Conservation (phyloP, 1,140 invertebrate genomes). For the Sitobion miscanthi region DNA sequence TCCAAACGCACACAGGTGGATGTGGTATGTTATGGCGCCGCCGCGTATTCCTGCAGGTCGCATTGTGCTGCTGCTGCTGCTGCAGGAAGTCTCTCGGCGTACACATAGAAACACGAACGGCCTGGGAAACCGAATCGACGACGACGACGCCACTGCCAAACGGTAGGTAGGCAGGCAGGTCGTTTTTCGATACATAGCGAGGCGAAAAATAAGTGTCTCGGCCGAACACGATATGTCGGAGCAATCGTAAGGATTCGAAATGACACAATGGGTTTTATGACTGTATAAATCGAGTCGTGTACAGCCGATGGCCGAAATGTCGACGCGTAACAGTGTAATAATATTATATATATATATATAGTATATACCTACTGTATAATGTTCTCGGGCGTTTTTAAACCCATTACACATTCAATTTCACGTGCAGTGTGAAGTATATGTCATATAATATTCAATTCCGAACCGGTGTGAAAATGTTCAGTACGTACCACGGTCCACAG, state of each 20-base stretch:
- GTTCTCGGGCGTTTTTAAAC: not conserved
- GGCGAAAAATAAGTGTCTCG: slow-evolving; percentile 22
- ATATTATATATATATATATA: not conserved
- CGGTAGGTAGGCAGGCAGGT: not conserved
- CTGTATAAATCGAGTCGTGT: slow-evolving; percentile 8
- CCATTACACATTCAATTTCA: slow-evolving; percentile 19
- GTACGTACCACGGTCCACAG: not conserved
- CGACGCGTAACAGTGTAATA: not conserved
- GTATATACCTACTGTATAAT: not conserved
- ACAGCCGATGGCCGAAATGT: not conserved
- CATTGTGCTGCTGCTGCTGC: not conserved
- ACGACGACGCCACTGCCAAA: not conserved
- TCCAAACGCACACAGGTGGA: slow-evolving; percentile 19
- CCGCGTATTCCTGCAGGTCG: not conserved
- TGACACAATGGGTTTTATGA: slow-evolving; percentile 37
- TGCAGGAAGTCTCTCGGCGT: slow-evolving; percentile 12
- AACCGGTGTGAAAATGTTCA: not conserved
- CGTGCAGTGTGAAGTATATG: not conserved
- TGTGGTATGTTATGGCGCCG: slow-evolving; percentile 18
- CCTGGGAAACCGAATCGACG: slow-evolving; percentile 49
- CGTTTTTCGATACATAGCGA: not conserved
- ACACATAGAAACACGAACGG: slow-evolving; percentile 46
- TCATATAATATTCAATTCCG: not conserved
- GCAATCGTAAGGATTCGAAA: slow-evolving; percentile 49
- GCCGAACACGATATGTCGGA: slow-evolving; percentile 29